Evolutionary conservation across 2,888 invertebrate species (phyloP), one percentile per base, ranked within the genome.

Genomic region (Arctia plantaginis): DNA sequence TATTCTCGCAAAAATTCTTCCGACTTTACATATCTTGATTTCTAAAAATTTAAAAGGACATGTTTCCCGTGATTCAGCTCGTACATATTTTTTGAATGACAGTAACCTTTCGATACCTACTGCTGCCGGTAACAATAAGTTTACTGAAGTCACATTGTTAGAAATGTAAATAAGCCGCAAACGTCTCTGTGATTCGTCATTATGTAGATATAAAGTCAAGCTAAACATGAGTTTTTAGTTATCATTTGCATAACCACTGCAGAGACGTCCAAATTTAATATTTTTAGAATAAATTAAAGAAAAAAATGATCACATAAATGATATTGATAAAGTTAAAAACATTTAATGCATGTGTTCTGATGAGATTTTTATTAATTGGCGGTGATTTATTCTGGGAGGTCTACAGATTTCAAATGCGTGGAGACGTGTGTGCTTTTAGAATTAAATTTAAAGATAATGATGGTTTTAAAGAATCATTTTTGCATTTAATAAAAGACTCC

Each of bases 131-230:
- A 78, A 82, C 85, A 80, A 77, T 59, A 59, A 74, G 74, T 77
- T 74, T 79, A 79, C 80, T 80, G 79, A 79, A 84, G 85, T 80
- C 41, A 66, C 74, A 77, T 82, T 73, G 75, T 72, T 39, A 68
- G 55, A 79, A 76, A 85, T 85, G 76, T 83, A 35, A 85, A 84
- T 84, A 83, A 83, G 78, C 75, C 75, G 73, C 78, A 78, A 80
- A 76, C 73, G 76, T 62, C 80, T 66, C 65, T 59, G 72, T 75
- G 76, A 84, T 85, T 80, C 78, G 82, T 84, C 77, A 79, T 75
- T 76, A 41, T 73, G 66, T 70, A 74, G 55, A 72, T 69, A 47
- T 75, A 77, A 69, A 64, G 65, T n/a, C 44, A 72, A 74, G 39
- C 55, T 73, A 71, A 76, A 76, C 69, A 69, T 67, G 73, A 77